Evolutionary conservation across 1,140 invertebrate species (phyloP), one percentile per base, ranked within the genome.

Genomic region (Anthonomus grandis): DNA sequence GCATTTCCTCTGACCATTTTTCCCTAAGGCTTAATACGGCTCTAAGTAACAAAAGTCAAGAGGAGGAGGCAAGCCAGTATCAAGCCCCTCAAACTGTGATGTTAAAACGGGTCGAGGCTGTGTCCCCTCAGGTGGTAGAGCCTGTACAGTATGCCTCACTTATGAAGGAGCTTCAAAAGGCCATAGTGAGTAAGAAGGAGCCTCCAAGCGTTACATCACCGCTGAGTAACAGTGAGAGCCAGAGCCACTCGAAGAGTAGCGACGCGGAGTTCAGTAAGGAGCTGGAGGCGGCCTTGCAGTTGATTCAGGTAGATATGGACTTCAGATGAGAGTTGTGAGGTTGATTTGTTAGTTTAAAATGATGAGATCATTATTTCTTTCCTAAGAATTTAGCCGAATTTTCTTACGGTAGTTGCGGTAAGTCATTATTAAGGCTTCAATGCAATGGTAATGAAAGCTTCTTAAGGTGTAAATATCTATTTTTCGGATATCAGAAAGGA

Each of bases 221-320:
- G 4, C 59, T 65, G 25, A 70, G 61, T 21, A 57, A 59, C 10
- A 66, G 62, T 34, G 69, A 68, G 48, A 70, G 67, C 34, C 48
- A 64, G 18, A 55, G 59, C n/a, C 58, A 70, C 17, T 62, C 65
- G 27, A 71, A 74, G 46, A 71, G 64, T 39, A 75, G 73, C 56
- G 74, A 76, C 44, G 65, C 73, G 4, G 75, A 76, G 39, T 78
- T 78, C 52, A 74, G 70, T 4, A 74, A 72, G 50, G 75, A 78
- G 57, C 57, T 77, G 34, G 75, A 77, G 60, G 75, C 75, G 3
- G 76, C 74, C 5, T 57, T 77, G 2, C 74, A 78, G 55, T 59
- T 76, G n/a, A 76, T 78, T 36, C 76, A 78, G 49, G 54, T 49
- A 34, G 31, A 23, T 57, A 13, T 3, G 13, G 25, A 12, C 24